Percentiles rank a stretch among this genome's conserved stretches.
Evolutionary conservation across 2,888 invertebrate species (phyloP).

Genomic region (Siphlonurus alternatus): DNA sequence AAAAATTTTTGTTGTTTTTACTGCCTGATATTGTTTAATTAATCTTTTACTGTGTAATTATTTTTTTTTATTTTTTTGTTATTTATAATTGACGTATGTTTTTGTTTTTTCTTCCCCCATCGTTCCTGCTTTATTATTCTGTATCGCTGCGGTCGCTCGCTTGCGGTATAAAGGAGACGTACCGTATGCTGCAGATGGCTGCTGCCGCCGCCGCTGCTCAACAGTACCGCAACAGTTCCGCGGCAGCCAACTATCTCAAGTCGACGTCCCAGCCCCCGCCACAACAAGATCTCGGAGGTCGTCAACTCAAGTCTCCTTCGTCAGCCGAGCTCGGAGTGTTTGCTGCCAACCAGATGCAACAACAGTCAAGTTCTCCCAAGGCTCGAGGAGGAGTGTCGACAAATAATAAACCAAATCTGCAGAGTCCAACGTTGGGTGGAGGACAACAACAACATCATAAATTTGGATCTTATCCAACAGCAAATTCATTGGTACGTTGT

Average conservation of each 20-base stretch:
- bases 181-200: constrained; percentile 37
- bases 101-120: too few species aligned
- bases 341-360: neutral
- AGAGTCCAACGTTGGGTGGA: neutral
- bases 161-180: neutral
- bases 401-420: neutral
- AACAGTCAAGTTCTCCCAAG: neutral
- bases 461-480: neutral
- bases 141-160: too few species aligned
- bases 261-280: neutral
- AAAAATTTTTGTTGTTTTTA: too few species aligned
- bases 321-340: neutral
- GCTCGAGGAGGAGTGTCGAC: neutral
- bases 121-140: too few species aligned
- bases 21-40: too few species aligned
- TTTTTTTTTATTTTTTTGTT: too few species aligned
- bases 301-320: neutral
- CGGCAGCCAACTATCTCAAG: neutral
- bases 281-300: neutral
- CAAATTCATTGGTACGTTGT: neutral
- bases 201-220: constrained; percentile 31
- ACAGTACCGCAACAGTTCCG: constrained; percentile 20
- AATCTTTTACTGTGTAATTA: too few species aligned
- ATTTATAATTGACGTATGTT: too few species aligned
- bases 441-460: neutral